Conservation (phyloP, 2,797 vertebrate genomes). For the Tinamus major region DNA sequence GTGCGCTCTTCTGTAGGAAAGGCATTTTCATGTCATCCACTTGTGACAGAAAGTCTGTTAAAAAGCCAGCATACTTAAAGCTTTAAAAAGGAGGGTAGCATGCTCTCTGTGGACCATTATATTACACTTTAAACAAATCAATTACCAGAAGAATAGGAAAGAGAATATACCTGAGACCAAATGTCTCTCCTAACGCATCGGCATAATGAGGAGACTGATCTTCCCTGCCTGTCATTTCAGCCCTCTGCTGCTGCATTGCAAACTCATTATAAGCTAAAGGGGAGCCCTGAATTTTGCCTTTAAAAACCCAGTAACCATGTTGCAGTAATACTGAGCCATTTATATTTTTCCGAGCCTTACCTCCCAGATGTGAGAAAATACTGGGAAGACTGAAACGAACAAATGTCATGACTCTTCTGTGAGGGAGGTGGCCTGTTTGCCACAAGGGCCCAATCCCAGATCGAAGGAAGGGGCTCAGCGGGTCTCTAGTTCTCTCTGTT, state of each 20-base stretch:
- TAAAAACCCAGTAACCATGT: neutral
- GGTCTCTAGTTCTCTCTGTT: neutral
- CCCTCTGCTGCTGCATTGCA: neutral
- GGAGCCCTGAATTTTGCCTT: neutral
- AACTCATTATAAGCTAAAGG: slow-evolving; percentile 21
- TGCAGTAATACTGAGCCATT: neutral
- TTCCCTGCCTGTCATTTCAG: neutral
- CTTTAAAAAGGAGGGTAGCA: neutral
- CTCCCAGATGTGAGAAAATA: neutral
- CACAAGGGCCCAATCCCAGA: neutral
- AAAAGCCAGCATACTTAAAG: neutral
- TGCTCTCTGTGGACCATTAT: slow-evolving; percentile 10
- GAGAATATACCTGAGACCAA: slow-evolving; percentile 16
- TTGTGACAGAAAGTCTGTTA: slow-evolving; percentile 30
- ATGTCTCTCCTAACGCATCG: neutral
- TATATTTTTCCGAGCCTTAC: slow-evolving; percentile 34
- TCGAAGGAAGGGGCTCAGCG: neutral
- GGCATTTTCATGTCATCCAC: slow-evolving; percentile 20
- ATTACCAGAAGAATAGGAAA: slow-evolving; percentile 11
- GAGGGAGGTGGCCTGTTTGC: neutral
- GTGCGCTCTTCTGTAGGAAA: neutral
- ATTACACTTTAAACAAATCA: slow-evolving; percentile 10
- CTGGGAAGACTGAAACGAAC: neutral
- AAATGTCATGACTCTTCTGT: slow-evolving; percentile 1
- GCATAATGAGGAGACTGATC: slow-evolving; percentile 18